Evolutionary conservation across 2,113 vertebrate species (phyloP), one percentile per base, ranked within the genome.

Genomic region (Notarius lentiginosus): DNA sequence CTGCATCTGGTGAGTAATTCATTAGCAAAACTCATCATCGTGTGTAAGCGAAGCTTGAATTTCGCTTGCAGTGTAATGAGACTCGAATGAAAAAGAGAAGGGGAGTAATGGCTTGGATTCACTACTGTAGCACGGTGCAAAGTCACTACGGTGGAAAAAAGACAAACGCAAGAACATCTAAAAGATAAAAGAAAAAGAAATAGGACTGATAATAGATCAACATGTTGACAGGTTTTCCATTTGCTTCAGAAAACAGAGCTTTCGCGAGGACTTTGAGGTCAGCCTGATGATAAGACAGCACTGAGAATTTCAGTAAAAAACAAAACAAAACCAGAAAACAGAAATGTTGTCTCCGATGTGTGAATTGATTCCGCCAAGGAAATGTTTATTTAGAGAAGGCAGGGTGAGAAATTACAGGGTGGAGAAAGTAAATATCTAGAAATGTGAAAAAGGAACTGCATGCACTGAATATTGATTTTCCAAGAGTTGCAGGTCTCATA

Each of bases 1-100:
- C 65, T 5, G 79, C 90, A 88, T 83, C 87, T 87, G 86, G 86
- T 91, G 91, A 93, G 92, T 90, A 89, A 92, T 91, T 94, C 93
- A 94, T 95, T 93, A 93, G 90, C 90, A 93, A 94, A 94, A 92
- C 92, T 92, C 91, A 88, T 94, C 94, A 94, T 91, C 84, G 90
- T 63, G 72, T 86, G 91, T 95, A 94, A 94, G 91, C 93, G 90
- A 93, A 90, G 91, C 89, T 87, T 90, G 90, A 92, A 89, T 92
- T 92, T 92, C 90, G 88, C 92, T 91, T 87, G 89, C 80, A 90
- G 94, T 85, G 34, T 82, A 65, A 88, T 86, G 72, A 47, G 88
- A 84, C 80, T 5, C 53, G 22, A 82, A 72, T 56, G 10, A 63
- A 80, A 81, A 73, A 30, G 51, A 82, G 65, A 63, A 14, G 24